Percentiles rank a stretch among this genome's conserved stretches.
phyloP scores from a whole-genome alignment of 2,113 vertebrate genomes.

The Phylloscopus trochilus region DNA sequence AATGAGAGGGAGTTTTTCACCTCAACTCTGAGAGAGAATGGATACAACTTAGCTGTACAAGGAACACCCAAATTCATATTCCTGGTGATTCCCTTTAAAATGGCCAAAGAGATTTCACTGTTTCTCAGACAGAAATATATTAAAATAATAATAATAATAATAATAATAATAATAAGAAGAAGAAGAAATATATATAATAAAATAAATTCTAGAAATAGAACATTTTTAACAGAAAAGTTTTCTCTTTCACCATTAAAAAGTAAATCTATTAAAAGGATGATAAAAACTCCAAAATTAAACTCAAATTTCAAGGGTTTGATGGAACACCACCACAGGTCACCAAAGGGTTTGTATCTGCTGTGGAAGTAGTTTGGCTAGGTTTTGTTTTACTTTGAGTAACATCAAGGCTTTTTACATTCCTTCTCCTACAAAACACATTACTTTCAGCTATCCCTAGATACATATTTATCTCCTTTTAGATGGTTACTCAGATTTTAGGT shows the following conservation, averaged over 20 bases:
- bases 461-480: neutral
- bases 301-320: neutral
- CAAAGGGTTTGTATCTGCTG: neutral
- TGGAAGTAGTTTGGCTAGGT: neutral
- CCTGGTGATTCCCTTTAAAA: neutral
- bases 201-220: neutral
- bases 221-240: neutral
- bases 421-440: neutral
- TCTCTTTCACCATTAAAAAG: neutral
- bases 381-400: neutral
- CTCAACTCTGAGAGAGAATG: fast-evolving
- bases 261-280: neutral
- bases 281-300: neutral
- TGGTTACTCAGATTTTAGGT: neutral
- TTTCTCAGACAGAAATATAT: neutral
- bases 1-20: neutral
- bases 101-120: neutral
- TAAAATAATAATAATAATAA: too few species aligned
- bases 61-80: neutral
- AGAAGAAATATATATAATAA: neutral
- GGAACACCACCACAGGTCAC: neutral
- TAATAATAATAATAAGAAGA: too few species aligned
- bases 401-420: neutral
- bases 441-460: neutral
- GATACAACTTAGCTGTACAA: fast-evolving